phyloP scores from a whole-genome alignment of 2,797 vertebrate species.

The Hypotaenidia philippensis region DNA sequence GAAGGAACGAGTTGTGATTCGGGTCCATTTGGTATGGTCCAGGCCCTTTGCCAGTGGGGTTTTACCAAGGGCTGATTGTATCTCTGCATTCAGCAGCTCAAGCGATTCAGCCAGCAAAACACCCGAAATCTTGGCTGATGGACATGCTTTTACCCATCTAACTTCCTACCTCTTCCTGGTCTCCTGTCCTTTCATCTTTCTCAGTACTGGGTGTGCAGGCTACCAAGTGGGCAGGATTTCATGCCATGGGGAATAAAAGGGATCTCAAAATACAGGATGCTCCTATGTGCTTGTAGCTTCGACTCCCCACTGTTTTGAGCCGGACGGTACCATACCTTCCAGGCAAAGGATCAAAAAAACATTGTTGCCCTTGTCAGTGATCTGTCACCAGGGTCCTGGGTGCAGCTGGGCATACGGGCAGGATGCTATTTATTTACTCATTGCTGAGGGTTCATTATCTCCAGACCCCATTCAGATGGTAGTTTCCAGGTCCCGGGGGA shows the following conservation, averaged over 20 bases:
- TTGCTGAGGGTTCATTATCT: background rate
- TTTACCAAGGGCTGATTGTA: background rate
- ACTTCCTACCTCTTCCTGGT: background rate
- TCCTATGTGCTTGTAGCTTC: background rate
- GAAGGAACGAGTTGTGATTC: background rate
- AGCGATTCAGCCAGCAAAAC: fast-evolving
- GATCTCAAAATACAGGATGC: background rate
- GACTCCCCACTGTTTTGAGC: background rate
- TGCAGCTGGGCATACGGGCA: conserved; percentile 39
- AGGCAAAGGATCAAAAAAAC: conserved; percentile 41
- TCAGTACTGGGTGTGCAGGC: background rate
- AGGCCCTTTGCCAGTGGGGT: background rate
- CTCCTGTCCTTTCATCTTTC: background rate
- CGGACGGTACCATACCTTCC: background rate
- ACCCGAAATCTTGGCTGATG: background rate
- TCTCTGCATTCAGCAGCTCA: background rate
- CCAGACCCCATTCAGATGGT: background rate
- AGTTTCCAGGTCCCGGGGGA: background rate
- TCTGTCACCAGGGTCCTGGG: conserved; percentile 18
- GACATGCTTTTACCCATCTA: background rate
- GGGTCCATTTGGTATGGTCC: background rate
- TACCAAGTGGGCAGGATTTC: background rate
- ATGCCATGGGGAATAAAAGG: background rate
- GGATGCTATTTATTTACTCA: background rate
- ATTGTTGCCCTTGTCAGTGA: conserved; percentile 1